Percentiles rank a stretch among this genome's conserved stretches.
phyloP scores from a whole-genome alignment of 2,797 vertebrate genomes.

The Crocodylus rhombifer region DNA sequence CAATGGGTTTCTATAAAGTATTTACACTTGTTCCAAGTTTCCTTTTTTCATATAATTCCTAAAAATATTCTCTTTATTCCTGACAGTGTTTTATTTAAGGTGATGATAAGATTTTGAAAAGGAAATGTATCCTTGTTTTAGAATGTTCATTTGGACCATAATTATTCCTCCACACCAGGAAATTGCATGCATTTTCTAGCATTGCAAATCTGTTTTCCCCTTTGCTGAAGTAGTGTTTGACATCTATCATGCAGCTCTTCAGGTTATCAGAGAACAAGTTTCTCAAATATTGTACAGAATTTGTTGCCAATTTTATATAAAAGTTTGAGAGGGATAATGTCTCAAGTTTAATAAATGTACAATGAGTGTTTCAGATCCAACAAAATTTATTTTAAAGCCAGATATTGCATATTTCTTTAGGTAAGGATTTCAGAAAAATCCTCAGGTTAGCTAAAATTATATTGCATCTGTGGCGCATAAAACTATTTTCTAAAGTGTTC shows the following conservation, averaged over 20 bases:
- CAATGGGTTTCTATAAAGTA: not conserved
- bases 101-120: not conserved
- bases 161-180: not conserved
- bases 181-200: not conserved
- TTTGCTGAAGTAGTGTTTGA: not conserved
- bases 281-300: not conserved
- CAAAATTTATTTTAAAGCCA: not conserved
- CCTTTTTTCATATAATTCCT: too few relatives aligned
- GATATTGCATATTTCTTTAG: not conserved
- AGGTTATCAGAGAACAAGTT: not conserved
- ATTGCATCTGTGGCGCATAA: too few relatives aligned
- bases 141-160: not conserved
- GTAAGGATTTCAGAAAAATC: not conserved
- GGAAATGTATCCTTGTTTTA: not conserved
- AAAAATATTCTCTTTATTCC: not conserved
- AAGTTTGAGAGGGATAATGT: not conserved
- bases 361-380: not conserved
- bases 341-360: not conserved
- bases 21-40: not conserved
- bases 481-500: not conserved
- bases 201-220: not conserved
- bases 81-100: not conserved
- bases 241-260: not conserved
- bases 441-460: not conserved
- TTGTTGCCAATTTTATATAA: not conserved